Evolutionary conservation across 2,888 invertebrate species (phyloP), one percentile per base, ranked within the genome.

Genomic region (Rosalia funebris): DNA sequence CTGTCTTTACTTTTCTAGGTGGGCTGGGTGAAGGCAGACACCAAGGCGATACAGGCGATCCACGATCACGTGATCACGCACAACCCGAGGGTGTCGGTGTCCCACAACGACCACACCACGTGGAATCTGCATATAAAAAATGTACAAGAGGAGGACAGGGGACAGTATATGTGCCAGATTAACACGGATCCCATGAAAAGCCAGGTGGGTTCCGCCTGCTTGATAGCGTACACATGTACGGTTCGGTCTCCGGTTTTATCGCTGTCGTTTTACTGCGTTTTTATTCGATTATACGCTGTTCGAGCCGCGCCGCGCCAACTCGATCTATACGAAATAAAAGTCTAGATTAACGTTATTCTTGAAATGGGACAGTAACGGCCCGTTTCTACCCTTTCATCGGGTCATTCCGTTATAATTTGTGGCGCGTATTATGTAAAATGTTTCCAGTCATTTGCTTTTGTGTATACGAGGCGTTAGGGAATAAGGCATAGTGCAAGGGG

Each of bases 161-260:
- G 96, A 20, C 88, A 90, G 71, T 96, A 95, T 83, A 95, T 95
- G 94, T 96, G 95, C 82, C 95, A 96, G 83, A 90, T 96, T 76
- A 96, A 96, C 84, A 95, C 95, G 14, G 93, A 94, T 82, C 96
- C 95, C 0, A 95, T 95, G 95, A 92, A 92, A 82, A 93, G 92
- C 81, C 95, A 95, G 89, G 92, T 95, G 83, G 82, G 83, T 66
- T 41, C 37, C 39, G 25, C 7, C 11, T 9, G 25, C 48, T 19
- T n/a, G 7, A 14, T 44, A 11, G 14, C 11, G n/a, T 50, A 37
- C 31, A 12, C 31, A 32, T 16, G 36, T 48, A 36, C 20, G 20
- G 48, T 16, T 9, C 48, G 9, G 34, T 16, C 14, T 15, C 17
- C 32, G 34, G 5, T n/a, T 31, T 11, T 47, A 17, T 34, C 19